These are phyloP conservation scores for Astur gentilis DNA, from an alignment of 2,113 vertebrate genomes.

Conservation along the genomic window DNA sequence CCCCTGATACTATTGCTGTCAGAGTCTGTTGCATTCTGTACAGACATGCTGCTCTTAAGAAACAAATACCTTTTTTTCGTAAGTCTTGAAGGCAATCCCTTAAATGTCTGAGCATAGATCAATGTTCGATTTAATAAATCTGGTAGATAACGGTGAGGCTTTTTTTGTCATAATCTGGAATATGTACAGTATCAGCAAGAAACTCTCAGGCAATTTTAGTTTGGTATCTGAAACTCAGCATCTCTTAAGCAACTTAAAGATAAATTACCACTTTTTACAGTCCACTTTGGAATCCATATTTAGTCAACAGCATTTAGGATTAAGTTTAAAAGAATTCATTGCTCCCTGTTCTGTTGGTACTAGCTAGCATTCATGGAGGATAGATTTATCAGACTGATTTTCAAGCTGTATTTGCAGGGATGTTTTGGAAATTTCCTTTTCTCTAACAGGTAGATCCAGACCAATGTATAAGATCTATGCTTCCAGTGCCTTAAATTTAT, in stretches of 20 bases:
- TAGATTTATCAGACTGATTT: background rate
- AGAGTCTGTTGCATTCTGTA: background rate
- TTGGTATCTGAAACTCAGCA: background rate
- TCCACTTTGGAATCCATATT: background rate
- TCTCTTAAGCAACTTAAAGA: background rate
- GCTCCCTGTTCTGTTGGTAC: background rate
- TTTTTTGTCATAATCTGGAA: conserved; percentile 16
- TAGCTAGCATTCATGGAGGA: background rate
- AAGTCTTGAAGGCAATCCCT: conserved; percentile 25
- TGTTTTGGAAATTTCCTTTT: background rate
- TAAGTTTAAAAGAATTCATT: background rate
- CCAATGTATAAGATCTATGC: background rate
- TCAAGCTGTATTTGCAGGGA: background rate
- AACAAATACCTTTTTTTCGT: background rate
- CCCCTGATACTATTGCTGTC: background rate
- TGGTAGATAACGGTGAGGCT: conserved; percentile 9
- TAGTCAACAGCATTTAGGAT: background rate
- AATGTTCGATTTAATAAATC: conserved; percentile 53
- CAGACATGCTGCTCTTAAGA: background rate
- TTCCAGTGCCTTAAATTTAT: background rate
- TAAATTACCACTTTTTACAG: background rate
- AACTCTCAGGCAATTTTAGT: background rate
- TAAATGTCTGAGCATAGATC: conserved; percentile 37
- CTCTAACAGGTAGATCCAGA: background rate
- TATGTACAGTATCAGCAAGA: background rate